Evolutionary conservation across 2,113 vertebrate genomes (phyloP).

Genomic region (Ginglymostoma cirratum): DNA sequence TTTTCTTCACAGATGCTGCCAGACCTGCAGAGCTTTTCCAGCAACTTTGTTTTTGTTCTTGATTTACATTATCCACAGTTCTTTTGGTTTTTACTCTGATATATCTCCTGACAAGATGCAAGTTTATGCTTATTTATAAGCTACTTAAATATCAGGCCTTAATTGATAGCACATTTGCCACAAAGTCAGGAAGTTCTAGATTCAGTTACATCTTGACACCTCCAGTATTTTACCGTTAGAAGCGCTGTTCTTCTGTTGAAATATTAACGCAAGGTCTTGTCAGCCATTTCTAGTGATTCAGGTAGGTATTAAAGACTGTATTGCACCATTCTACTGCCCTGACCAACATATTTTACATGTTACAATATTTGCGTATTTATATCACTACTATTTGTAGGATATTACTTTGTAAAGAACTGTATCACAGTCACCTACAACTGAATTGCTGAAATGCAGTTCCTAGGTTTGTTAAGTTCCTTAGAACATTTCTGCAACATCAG

Average conservation of each 20-base stretch:
- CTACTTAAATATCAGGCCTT: not conserved
- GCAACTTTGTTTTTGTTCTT: no score
- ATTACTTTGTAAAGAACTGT: not conserved
- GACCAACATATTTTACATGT: not conserved
- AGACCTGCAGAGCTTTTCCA: no score
- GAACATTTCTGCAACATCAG: not conserved
- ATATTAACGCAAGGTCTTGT: not conserved
- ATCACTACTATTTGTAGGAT: not conserved
- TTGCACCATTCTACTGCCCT: not conserved
- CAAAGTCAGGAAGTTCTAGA: not conserved
- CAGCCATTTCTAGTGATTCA: not conserved
- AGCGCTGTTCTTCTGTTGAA: not conserved
- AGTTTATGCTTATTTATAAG: not conserved
- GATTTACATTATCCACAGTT: no score
- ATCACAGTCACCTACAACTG: not conserved
- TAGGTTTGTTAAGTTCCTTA: not conserved
- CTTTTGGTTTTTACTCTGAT: no score
- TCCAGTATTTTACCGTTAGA: not conserved
- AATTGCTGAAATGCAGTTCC: not conserved
- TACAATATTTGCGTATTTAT: no score
- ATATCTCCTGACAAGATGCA: not conserved
- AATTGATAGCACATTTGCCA: not conserved
- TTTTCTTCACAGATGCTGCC: no score
- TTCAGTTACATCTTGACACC: not conserved
- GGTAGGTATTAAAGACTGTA: not conserved